Conservation (phyloP, 2,113 vertebrate species). For the Cathartes aura region DNA sequence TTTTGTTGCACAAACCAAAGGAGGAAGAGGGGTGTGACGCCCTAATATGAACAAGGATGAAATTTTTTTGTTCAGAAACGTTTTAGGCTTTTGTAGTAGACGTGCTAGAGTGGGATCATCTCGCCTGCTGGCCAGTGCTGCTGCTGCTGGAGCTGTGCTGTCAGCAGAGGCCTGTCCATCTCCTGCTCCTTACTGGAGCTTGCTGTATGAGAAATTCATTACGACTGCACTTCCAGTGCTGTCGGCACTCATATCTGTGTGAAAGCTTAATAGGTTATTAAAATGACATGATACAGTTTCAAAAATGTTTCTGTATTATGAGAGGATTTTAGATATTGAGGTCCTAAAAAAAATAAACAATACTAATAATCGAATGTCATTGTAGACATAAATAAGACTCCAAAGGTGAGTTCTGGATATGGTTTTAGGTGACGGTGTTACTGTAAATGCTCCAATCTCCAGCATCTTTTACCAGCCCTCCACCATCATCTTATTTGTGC, state of each 20-base stretch:
- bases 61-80: not conserved
- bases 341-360: not conserved
- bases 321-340: not conserved
- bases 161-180: too few species aligned
- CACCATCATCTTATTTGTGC: not conserved
- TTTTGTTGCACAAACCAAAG: not conserved
- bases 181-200: not conserved
- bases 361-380: not conserved
- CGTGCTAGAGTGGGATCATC: rapidly evolving
- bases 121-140: not conserved
- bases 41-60: not conserved
- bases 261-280: not conserved
- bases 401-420: not conserved
- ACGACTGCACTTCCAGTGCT: not conserved
- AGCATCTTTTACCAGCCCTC: not conserved
- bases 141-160: not conserved
- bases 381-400: not conserved
- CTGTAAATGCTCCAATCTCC: not conserved
- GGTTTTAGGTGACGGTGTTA: not conserved
- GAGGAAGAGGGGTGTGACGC: not conserved
- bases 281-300: not conserved
- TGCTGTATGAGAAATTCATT: not conserved
- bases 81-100: not conserved
- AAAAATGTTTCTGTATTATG: not conserved
- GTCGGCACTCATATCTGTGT: rapidly evolving